Conservation (phyloP, 2,888 invertebrate genomes). For the Caenorhabditis japonica region DNA sequence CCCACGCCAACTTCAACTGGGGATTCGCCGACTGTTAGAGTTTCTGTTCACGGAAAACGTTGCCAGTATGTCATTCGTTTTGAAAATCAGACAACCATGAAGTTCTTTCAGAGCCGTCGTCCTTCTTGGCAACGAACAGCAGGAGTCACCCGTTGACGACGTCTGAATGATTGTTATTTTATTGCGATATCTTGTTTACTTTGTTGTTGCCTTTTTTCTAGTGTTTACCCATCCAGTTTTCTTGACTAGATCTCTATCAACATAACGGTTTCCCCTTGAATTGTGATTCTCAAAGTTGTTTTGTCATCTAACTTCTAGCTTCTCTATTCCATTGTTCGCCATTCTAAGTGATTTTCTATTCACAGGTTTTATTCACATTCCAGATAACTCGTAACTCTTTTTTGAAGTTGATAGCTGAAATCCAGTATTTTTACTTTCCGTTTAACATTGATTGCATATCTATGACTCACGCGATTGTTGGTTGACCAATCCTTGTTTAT, state of each 20-base stretch:
- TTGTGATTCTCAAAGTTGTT: constrained; percentile 4
- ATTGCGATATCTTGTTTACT: constrained; percentile 1
- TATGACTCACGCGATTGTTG: no score
- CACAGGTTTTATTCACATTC: constrained; percentile 15
- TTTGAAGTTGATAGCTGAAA: no score
- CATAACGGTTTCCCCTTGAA: not conserved
- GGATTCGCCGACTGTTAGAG: constrained; percentile 66
- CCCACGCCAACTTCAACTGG: constrained; percentile 59
- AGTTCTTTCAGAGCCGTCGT: constrained; percentile 39
- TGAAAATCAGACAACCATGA: no score
- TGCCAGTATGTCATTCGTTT: constrained; percentile 50
- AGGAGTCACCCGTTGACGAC: constrained; percentile 33
- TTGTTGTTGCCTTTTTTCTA: constrained; percentile 5
- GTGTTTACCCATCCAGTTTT: constrained; percentile 4
- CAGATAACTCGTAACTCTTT: no score
- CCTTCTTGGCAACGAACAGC: constrained; percentile 13
- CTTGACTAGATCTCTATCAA: constrained; percentile 18
- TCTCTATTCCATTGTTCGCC: not conserved
- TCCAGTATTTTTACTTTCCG: no score
- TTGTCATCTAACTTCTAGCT: not conserved
- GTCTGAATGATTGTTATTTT: constrained; percentile 2
- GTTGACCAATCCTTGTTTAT: no score
- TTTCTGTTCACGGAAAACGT: constrained; percentile 56
- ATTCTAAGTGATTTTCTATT: constrained; percentile 18
- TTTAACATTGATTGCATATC: no score